Conservation (phyloP, 2,113 vertebrate genomes). For the Kryptolebias marmoratus region DNA sequence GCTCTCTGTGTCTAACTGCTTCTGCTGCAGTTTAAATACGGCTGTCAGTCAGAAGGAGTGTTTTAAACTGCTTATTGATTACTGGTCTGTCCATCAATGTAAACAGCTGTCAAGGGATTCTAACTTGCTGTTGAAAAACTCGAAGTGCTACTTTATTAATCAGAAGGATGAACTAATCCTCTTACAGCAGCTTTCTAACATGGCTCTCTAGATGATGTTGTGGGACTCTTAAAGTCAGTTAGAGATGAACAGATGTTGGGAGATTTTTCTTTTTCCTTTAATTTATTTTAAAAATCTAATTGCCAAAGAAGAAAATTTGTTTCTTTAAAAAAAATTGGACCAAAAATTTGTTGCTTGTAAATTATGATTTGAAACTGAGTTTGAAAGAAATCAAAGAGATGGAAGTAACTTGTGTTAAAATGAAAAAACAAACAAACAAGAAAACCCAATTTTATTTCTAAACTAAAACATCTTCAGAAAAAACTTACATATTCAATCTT, state of each 20-base stretch:
- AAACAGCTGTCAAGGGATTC: conserved; percentile 36
- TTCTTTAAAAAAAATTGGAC: no score
- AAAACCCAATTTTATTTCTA: no score
- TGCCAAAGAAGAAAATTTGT: no score
- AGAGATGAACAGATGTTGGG: no score
- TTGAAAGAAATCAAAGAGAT: no score
- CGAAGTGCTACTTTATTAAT: conserved; percentile 25
- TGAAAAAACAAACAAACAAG: neutral
- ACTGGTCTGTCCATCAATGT: conserved; percentile 42
- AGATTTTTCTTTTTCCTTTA: no score
- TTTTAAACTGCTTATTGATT: conserved; percentile 43
- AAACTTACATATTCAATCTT: no score
- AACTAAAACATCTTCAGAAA: no score
- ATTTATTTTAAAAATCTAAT: no score
- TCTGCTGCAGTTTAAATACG: conserved; percentile 13
- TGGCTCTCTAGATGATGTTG: neutral
- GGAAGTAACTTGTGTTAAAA: neutral
- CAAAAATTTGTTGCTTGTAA: no score
- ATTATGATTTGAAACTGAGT: no score
- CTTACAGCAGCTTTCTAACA: neutral
- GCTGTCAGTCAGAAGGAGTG: conserved; percentile 24
- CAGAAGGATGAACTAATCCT: conserved; percentile 27
- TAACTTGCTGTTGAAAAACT: conserved; percentile 12
- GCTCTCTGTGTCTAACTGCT: neutral
- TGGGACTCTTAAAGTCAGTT: no score